Conservation (phyloP, 2,888 invertebrate genomes). For the Trypoxylon attenuatum region DNA sequence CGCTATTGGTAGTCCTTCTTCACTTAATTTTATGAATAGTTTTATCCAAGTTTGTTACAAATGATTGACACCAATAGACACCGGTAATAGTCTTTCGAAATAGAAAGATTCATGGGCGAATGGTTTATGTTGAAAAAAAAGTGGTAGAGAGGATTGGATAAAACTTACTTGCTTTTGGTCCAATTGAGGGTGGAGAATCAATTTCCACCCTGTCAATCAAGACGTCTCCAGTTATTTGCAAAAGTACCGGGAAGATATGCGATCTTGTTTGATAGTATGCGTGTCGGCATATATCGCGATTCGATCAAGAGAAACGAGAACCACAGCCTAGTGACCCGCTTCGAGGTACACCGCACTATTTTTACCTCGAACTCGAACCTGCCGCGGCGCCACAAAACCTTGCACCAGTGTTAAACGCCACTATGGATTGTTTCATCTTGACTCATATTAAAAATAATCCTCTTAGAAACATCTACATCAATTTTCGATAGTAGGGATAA, state of each 20-base stretch:
- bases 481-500: no score
- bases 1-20: no score
- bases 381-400: slow-evolving; percentile 64
- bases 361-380: slow-evolving; percentile 68
- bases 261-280: slow-evolving; percentile 28
- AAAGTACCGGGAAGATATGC: slow-evolving; percentile 9
- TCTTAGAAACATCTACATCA: not conserved
- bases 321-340: slow-evolving; percentile 71
- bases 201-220: not conserved
- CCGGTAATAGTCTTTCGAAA: no score
- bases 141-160: not conserved
- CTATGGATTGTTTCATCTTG: slow-evolving; percentile 22
- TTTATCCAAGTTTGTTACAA: no score
- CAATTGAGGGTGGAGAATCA: not conserved
- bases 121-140: not conserved
- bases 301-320: slow-evolving; percentile 58
- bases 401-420: slow-evolving; percentile 47
- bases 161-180: not conserved
- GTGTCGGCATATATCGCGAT: slow-evolving; percentile 46
- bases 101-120: no score
- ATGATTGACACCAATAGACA: no score
- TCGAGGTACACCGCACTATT: slow-evolving; percentile 70
- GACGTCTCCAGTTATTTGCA: slow-evolving; percentile 4
- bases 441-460: slow-evolving; percentile 19
- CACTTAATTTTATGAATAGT: no score